Evolutionary conservation across 1,140 invertebrate species (phyloP).

Genomic region (Asobara japonica): DNA sequence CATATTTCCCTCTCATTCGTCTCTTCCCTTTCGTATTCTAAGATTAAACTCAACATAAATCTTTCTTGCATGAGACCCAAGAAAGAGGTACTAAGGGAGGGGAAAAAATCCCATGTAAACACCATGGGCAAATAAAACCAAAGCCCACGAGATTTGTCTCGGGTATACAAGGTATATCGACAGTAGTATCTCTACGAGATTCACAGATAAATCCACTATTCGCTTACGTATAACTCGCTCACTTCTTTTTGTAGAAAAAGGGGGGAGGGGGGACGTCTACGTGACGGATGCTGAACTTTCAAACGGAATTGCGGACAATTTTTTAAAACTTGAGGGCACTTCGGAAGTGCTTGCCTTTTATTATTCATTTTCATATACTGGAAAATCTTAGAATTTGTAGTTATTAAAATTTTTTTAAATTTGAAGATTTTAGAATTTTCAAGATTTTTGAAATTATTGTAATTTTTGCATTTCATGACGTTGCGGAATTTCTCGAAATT

Average conservation of each 20-base stretch:
- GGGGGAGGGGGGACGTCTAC: too few relatives aligned
- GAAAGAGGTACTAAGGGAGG: background rate
- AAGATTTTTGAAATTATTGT: too few relatives aligned
- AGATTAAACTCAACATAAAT: constrained; percentile 29
- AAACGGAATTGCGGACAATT: too few relatives aligned
- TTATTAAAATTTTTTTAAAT: too few relatives aligned
- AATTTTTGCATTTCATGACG: too few relatives aligned
- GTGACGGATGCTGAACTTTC: too few relatives aligned
- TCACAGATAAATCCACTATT: constrained; percentile 26
- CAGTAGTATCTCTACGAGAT: constrained; percentile 32
- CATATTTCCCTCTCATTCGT: constrained; percentile 29
- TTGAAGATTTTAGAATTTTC: too few relatives aligned
- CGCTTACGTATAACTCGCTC: background rate
- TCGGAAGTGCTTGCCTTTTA: too few relatives aligned
- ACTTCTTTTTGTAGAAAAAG: background rate
- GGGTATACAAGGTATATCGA: constrained; percentile 20
- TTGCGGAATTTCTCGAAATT: too few relatives aligned
- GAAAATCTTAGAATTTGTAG: too few relatives aligned
- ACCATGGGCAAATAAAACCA: background rate
- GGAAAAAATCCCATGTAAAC: background rate
- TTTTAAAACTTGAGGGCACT: too few relatives aligned
- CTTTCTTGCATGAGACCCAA: background rate
- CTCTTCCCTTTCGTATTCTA: background rate
- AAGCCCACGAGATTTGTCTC: constrained; percentile 27
- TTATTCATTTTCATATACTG: too few relatives aligned